These are phyloP conservation scores for Meloidogyne exigua DNA, from an alignment of 1,140 invertebrate species.

Conservation along the genomic window DNA sequence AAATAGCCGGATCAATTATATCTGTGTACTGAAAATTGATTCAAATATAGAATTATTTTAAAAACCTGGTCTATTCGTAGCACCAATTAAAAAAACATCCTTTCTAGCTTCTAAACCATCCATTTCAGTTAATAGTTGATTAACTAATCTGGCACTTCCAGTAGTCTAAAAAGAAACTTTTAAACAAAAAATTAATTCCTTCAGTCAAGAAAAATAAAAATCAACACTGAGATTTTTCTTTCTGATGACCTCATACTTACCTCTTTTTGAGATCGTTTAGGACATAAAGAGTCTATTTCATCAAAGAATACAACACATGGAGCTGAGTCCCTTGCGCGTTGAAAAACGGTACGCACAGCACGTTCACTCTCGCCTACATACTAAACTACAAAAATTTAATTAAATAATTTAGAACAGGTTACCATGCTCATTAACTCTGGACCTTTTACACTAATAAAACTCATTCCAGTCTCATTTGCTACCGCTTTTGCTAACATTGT, in stretches of 20 bases:
- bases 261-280: conserved; percentile 76
- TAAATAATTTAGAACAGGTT: conserved; percentile 18
- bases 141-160: conserved; percentile 77
- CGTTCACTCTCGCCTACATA: conserved; percentile 98
- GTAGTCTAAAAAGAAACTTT: conserved; percentile 58
- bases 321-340: conserved; percentile 84
- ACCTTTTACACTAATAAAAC: conserved; percentile 94
- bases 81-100: conserved; percentile 86
- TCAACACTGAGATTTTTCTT: conserved; percentile 10
- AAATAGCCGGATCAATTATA: conserved; percentile 90
- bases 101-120: conserved; percentile 86
- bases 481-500: conserved; percentile 71
- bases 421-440: conserved; percentile 93
- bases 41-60: background rate
- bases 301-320: conserved; percentile 99
- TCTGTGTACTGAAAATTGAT: conserved; percentile 68
- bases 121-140: conserved; percentile 97
- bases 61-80: conserved; percentile 81
- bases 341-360: conserved; percentile 88
- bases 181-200: no score
- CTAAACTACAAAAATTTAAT: conserved; percentile 69
- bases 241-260: conserved; percentile 64
- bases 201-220: no score
- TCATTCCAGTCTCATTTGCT: conserved; percentile 90
- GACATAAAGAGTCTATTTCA: conserved; percentile 94